Evolutionary conservation across 2,113 vertebrate genomes (phyloP).

Genomic region (Todiramphus saurophagus): DNA sequence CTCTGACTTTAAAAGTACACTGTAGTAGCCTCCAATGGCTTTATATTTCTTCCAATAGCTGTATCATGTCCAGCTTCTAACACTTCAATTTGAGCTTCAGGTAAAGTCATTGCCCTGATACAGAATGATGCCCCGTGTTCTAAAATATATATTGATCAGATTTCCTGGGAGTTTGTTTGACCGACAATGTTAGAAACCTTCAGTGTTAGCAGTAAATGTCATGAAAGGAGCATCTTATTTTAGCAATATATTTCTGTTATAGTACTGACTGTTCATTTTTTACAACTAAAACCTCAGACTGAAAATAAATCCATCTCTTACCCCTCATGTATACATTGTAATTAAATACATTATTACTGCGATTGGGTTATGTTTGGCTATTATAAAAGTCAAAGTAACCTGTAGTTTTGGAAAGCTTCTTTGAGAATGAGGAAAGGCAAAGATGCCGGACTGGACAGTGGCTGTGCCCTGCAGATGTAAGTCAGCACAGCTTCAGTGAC

Average conservation of each 20-base stretch:
- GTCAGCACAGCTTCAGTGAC: neutral
- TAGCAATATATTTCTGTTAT: neutral
- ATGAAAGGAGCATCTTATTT: neutral
- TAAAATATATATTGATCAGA: neutral
- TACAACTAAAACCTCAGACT: neutral
- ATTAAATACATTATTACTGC: neutral
- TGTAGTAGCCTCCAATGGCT: neutral
- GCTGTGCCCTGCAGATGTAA: neutral
- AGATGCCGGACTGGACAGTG: neutral
- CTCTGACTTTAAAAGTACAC: neutral
- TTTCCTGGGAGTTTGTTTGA: slow-evolving; percentile 28
- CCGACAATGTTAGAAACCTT: neutral
- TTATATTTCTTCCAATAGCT: neutral
- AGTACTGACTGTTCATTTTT: neutral
- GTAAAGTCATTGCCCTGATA: neutral
- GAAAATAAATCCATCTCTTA: neutral
- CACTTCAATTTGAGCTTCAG: neutral
- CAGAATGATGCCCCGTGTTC: neutral
- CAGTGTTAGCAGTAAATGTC: neutral
- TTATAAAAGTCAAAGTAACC: neutral
- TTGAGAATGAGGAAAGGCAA: neutral
- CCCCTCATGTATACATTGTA: neutral
- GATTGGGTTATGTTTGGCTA: neutral
- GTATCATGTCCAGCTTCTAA: neutral
- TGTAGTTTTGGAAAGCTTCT: neutral